Base-by-base conservation (phyloP, 2,888 invertebrate genomes). In the Abrostola triplasia region DNA sequence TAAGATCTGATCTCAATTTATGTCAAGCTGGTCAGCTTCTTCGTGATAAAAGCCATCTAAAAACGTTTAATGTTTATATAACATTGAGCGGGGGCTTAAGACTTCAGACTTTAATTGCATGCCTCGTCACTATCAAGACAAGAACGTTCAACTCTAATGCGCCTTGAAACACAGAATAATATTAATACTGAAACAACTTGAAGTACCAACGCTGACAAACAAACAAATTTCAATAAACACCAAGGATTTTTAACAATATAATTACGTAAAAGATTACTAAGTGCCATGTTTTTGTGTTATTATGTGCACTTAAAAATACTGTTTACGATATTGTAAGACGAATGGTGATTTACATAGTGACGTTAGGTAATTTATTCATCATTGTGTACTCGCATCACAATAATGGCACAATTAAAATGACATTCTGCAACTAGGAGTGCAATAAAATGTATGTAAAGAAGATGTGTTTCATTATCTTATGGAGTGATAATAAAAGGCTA, bases 321-420 rank as follows among this genome's bases (percentile, higher is more conserved):
- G 55, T 76, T 66, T 63, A 64, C 59, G 13, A 66, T 57, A 64
- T 41, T 49, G 50, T 63, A 57, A 44, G 64, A 67, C 44, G 52
- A 60, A 68, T 55, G 38, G 51, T 71, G 69, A 76, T 77, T 78
- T 71, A 67, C 63, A 53, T 64, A 64, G 56, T 44, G 63, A 63
- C 70, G 76, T 65, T 40, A 51, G 57, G 51, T 80, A 70, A 79
- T 79, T 72, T 74, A 78, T 79, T 76, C 72, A 72, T 76, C 67
- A 70, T 68, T 76, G 69, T 67, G 55, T 51, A 59, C 58, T 64
- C 61, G 41, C 44, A 67, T 66, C 36, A n/a, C 40, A 65, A 57
- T 75, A 76, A 76, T 79, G 71, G 73, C 55, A 77, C 81, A 77
- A 82, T 84, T 83, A 82, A 80, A 80, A 84, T 77, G 73, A 73